Conservation (phyloP, 2,888 invertebrate genomes). For the Balanococcus diminutus region DNA sequence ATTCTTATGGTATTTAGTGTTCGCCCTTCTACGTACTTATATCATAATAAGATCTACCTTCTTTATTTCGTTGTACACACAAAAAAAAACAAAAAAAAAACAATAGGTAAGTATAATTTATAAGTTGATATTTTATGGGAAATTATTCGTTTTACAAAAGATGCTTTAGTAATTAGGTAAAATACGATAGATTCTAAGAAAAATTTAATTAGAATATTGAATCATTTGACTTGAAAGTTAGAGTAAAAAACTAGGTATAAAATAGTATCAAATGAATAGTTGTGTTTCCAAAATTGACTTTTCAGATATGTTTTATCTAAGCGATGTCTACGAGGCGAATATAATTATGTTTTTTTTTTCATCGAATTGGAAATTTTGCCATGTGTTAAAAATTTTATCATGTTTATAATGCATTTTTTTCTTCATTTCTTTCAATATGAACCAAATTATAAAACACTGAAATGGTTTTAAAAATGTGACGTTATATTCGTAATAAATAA, state of each 20-base stretch:
- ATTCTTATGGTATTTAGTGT: conserved; percentile 6
- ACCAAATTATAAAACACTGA: neutral
- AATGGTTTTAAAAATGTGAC: neutral
- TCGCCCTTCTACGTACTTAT: neutral
- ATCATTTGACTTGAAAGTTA: neutral
- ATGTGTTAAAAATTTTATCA: neutral
- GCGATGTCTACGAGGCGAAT: neutral
- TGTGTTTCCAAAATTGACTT: conserved; percentile 45
- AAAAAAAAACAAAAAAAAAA: neutral
- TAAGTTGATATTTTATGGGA: neutral
- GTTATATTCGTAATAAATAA: neutral
- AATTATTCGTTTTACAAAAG: conserved; percentile 20
- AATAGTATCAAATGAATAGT: conserved; percentile 44
- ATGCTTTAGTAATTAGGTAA: neutral
- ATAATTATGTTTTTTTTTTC: neutral
- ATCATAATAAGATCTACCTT: neutral
- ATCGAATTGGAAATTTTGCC: neutral
- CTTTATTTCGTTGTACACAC: neutral
- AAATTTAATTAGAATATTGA: conserved; percentile 24
- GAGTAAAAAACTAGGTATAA: conserved; percentile 36
- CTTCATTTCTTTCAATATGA: neutral
- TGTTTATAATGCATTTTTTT: neutral
- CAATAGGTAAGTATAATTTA: neutral
- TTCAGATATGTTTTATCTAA: conserved; percentile 45
- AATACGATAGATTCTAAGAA: neutral